Percentiles rank a stretch among this genome's conserved stretches.
These are phyloP conservation scores for Zoanthus solanderi DNA, from an alignment of 92 coral and sea anemone species.

Conservation along the genomic window DNA sequence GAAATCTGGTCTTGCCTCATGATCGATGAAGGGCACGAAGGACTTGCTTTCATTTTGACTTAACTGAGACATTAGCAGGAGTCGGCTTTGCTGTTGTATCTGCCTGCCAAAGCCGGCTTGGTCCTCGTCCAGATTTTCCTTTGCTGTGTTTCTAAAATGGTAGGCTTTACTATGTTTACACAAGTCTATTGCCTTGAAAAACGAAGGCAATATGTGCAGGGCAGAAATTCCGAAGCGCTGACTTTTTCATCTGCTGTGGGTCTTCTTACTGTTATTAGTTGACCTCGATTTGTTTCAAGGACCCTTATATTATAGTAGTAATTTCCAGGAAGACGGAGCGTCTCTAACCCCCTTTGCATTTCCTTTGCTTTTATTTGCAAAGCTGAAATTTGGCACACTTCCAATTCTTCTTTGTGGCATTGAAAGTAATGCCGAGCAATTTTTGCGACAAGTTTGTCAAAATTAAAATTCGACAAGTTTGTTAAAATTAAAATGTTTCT, in stretches of 20 bases:
- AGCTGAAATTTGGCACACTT: slow-evolving; percentile 4
- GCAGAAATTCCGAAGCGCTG: neutral
- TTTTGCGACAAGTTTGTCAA: neutral
- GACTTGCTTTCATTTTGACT: too few species aligned
- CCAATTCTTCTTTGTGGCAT: slow-evolving; percentile 19
- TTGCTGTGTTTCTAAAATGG: neutral
- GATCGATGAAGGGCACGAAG: too few species aligned
- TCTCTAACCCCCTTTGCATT: neutral
- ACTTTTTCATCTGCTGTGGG: neutral
- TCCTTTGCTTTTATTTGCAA: neutral
- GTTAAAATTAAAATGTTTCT: neutral
- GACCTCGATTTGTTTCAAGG: neutral
- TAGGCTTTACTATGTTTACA: neutral
- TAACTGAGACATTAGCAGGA: too few species aligned
- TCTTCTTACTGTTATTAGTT: neutral
- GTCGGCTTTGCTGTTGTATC: too few species aligned
- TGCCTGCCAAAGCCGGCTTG: too few species aligned
- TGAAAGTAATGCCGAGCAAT: neutral
- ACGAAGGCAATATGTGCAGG: neutral
- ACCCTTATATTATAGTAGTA: slow-evolving; percentile 41
- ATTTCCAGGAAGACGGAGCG: slow-evolving; percentile 17
- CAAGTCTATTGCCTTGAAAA: neutral
- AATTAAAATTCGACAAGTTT: neutral
- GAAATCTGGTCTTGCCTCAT: too few species aligned
- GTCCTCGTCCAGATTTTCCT: too few species aligned